Evolutionary conservation across 1,140 invertebrate genomes (phyloP), one percentile per base, ranked within the genome.

Genomic region (Pararge aegeria): DNA sequence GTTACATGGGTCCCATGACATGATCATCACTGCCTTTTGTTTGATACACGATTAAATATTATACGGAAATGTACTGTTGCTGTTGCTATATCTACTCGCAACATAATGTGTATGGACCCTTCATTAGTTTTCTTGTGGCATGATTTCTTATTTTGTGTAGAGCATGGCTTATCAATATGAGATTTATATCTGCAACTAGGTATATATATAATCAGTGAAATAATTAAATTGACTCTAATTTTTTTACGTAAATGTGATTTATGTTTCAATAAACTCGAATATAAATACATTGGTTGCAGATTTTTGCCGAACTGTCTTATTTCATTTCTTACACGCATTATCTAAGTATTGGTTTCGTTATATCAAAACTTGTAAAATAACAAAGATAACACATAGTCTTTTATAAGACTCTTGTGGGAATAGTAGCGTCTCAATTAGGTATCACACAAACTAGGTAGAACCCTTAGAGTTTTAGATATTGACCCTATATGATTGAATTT

Each of bases 101-200:
- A 21, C 18, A 46, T 16, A 42, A 16, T 16, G 18, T 20, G 13
- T 20, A 46, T 27, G 18, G 38, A 49, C 19, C 16, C 54, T 24
- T 24, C 30, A 21, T 52, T 48, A 38, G 30, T 21, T 40, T 61
- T 55, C 30, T 61, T 61, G 53, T 57, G 59, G 64, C 64, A 66
- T 66, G 64, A 27, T 29, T 51, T 66, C 64, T 59, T 63, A 27
- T 61, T 56, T 55, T 49, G 53, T 63, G 48, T 46, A 59, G 57
- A 53, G 65, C 55, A 67, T 62, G 63, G 38, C 57, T 61, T 61
- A 27, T 53, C 37, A 15, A 10, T 29, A 34, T 61, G 42, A 15
- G n/a, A 30, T 30, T 54, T 29, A 21, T 58, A 49, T 58, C 61
- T 63, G 55, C 61, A 50, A 40, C 12, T 13, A 13, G n/a, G 34